Evolutionary conservation across 2,797 vertebrate species (phyloP).

Genomic region (Eulemur rubriventer): DNA sequence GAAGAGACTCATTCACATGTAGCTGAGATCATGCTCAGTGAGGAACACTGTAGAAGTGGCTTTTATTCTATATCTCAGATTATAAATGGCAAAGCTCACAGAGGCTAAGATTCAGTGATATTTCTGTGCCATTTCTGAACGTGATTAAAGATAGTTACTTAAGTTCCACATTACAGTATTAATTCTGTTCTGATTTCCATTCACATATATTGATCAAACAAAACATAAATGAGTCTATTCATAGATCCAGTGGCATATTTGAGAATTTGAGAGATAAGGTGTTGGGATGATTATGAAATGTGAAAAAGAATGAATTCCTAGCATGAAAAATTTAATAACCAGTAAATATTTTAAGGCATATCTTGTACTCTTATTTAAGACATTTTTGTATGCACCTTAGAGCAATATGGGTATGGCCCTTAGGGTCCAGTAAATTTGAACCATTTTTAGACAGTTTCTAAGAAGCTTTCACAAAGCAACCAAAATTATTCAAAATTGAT

Average conservation of each 20-base stretch:
- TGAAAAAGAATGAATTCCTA: conserved; percentile 46
- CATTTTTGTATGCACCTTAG: conserved; percentile 42
- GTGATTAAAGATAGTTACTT: background rate
- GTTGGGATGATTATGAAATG: background rate
- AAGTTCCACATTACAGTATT: background rate
- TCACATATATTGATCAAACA: background rate
- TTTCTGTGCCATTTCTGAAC: background rate
- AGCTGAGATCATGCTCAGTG: background rate
- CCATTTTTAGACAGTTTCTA: conserved; percentile 42
- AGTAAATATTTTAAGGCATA: conserved; percentile 11
- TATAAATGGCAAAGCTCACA: background rate
- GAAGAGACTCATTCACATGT: background rate
- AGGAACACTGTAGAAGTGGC: background rate
- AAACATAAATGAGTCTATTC: background rate
- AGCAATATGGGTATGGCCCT: background rate
- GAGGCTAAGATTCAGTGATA: background rate
- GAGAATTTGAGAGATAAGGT: background rate
- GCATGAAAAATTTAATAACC: conserved; percentile 36
- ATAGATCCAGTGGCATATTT: background rate
- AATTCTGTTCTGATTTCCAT: background rate
- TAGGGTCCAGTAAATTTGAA: conserved; percentile 34
- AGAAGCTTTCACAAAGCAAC: conserved; percentile 48
- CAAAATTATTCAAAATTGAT: conserved; percentile 70
- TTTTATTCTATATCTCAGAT: background rate
- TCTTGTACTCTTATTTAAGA: conserved; percentile 1